Conservation (phyloP, 2,797 vertebrate genomes). For the Apodemus agrarius region DNA sequence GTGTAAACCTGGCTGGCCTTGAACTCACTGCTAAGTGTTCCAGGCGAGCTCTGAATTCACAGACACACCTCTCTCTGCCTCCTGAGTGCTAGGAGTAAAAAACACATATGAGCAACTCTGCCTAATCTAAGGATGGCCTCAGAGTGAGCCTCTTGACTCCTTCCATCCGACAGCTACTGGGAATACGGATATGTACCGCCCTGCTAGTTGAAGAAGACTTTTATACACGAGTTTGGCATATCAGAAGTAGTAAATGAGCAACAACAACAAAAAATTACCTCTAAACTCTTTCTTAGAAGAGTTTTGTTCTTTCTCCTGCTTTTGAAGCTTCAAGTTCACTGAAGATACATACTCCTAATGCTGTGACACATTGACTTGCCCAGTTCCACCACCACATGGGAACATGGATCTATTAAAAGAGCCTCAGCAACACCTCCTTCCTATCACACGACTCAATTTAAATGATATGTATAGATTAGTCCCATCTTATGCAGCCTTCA, state of each 20-base stretch:
- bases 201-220: not conserved
- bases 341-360: not conserved
- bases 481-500: not conserved
- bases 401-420: not conserved
- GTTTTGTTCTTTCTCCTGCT: not conserved
- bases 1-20: not conserved
- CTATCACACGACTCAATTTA: not conserved
- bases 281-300: not conserved
- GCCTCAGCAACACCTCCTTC: not conserved
- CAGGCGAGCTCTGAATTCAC: not conserved
- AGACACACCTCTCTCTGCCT: not conserved
- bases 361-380: not conserved
- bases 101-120: not conserved
- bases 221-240: not conserved
- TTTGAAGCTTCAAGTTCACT: not conserved
- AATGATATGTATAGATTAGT: not conserved
- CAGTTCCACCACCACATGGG: not conserved
- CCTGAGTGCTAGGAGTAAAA: not conserved
- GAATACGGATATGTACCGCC: not conserved
- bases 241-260: not conserved
- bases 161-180: not conserved
- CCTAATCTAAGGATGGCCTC: not conserved
- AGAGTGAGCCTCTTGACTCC: not conserved
- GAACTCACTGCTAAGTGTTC: not conserved
- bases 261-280: not conserved